Conservation (phyloP, 2,113 vertebrate genomes). For the Pao palembangensis region DNA sequence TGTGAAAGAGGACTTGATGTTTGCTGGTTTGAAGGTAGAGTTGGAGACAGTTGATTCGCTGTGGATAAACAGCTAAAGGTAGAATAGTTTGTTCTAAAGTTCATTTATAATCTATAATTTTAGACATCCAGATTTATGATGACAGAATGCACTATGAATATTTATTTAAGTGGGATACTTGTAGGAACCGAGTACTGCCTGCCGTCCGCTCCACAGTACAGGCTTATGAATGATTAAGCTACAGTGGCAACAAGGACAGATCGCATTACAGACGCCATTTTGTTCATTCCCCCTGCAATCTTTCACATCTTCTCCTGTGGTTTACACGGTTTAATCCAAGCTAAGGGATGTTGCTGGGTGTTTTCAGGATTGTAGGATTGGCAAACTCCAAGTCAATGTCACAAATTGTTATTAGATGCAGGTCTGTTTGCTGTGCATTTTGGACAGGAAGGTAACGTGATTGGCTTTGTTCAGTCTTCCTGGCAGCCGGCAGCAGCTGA, state of each 20-base stretch:
- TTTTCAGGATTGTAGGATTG: conserved; percentile 47
- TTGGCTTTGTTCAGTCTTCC: conserved; percentile 90
- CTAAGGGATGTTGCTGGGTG: conserved; percentile 20
- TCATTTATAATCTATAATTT: background rate
- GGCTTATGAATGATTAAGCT: conserved; percentile 66
- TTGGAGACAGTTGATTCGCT: too few relatives aligned
- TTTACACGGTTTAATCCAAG: conserved; percentile 61
- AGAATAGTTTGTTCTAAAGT: too few relatives aligned
- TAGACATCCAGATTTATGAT: background rate
- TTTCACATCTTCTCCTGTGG: conserved; percentile 62
- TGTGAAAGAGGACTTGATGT: too few relatives aligned
- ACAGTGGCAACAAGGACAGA: conserved; percentile 64
- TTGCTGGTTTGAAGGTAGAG: too few relatives aligned
- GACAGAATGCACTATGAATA: too few relatives aligned
- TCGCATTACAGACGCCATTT: conserved; percentile 73
- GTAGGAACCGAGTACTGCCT: conserved; percentile 31
- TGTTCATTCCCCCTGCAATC: conserved; percentile 61
- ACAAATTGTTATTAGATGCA: conserved; percentile 76
- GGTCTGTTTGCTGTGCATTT: conserved; percentile 83
- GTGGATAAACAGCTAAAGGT: too few relatives aligned
- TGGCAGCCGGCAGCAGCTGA: conserved; percentile 87
- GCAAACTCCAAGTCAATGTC: conserved; percentile 74
- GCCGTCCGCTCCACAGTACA: conserved; percentile 43
- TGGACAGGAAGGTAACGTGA: conserved; percentile 87
- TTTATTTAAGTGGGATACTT: conserved; percentile 9